Percentiles rank a stretch among this genome's conserved stretches.
Conservation (phyloP, 2,113 vertebrate species). For the Petaurus breviceps region DNA sequence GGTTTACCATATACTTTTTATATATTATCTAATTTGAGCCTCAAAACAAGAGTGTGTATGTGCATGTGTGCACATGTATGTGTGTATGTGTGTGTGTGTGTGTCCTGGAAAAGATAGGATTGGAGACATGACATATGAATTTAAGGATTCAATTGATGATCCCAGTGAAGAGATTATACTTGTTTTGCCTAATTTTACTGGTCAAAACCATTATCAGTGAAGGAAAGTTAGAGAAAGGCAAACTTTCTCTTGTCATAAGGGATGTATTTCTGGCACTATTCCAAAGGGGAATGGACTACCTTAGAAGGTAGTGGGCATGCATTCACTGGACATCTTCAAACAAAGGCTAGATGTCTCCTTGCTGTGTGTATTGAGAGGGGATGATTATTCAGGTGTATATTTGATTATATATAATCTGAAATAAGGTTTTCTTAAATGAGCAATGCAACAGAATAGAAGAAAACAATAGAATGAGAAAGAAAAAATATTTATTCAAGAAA, state of each 20-base stretch:
- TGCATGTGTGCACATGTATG: not conserved
- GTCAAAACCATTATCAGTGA: not conserved
- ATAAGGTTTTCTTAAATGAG: not conserved
- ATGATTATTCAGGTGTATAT: not conserved
- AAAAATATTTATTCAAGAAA: not conserved
- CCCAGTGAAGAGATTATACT: not conserved
- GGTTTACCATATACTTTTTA: not conserved
- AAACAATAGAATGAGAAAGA: not conserved
- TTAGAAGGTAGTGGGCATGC: not conserved
- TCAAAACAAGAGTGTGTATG: not conserved
- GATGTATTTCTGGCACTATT: not conserved
- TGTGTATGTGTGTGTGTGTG: not conserved
- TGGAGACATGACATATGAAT: not conserved
- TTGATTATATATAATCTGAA: not conserved
- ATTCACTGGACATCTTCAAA: not conserved
- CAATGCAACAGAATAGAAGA: not conserved
- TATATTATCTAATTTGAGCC: not conserved
- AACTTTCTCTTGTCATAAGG: not conserved
- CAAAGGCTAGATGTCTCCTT: not conserved
- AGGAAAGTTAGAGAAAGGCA: not conserved
- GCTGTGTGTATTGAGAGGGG: not conserved
- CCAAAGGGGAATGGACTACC: not conserved
- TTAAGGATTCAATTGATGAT: not conserved
- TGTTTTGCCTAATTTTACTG: not conserved
- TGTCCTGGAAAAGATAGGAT: not conserved